Evolutionary conservation across 2,113 vertebrate genomes (phyloP), one percentile per base, ranked within the genome.

Genomic region (Amphilophus citrinellus): DNA sequence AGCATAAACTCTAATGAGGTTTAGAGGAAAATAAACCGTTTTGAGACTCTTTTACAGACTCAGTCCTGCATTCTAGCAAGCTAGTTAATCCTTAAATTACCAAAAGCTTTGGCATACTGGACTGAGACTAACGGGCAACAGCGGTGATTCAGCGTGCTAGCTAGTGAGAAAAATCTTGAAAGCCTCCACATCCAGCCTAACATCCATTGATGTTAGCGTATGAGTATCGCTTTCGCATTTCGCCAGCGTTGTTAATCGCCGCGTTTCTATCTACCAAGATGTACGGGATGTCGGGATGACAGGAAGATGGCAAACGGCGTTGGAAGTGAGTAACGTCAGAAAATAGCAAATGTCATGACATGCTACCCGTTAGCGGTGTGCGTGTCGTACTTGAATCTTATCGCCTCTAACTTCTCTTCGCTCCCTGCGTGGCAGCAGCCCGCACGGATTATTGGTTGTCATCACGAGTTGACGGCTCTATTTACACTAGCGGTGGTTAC

Each of bases 231-330:
- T 27, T 79, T n/a, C 61, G 83, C 76, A 50, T 24, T 61, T 68
- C 80, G 73, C 59, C 77, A 47, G 87, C 79, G 73, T 79, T 63
- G 39, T 47, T 88, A 39, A 77, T 60, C 63, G 76, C 71, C 62
- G 79, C 37, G 27, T 68, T 91, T 88, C 76, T 32, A 4, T 84
- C 75, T 53, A n/a, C 75, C 76, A 76, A 61, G 84, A 91, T 90
- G 93, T 76, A 37, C 65, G 82, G 81, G 83, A 91, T 91, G 91
- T 90, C 93, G 93, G 91, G 91, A 92, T 95, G 93, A 94, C 93
- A 93, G 93, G 92, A 95, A 92, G 91, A 96, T 96, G 96, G 95
- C 95, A 90, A 96, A 93, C 95, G 96, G 94, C 82, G 89, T 95
- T 92, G 95, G 94, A 93, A 96, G 95, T 96, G 93, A 96, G 96